Evolutionary conservation across 1,140 invertebrate genomes (phyloP), one percentile per base, ranked within the genome.

Genomic region (Drosophila sturtevanti): DNA sequence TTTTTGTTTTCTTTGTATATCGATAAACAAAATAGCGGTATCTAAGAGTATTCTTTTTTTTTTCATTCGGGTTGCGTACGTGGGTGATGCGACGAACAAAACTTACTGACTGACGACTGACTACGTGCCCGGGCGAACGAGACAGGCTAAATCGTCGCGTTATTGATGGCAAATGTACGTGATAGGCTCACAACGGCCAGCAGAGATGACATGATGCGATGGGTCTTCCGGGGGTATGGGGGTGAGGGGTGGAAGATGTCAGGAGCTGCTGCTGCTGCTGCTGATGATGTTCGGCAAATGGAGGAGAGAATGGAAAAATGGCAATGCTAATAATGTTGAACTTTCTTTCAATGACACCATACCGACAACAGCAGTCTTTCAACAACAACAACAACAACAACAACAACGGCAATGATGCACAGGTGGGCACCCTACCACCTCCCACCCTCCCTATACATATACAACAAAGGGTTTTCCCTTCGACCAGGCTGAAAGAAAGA

Each of bases 91-190:
- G 58, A 44, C 35, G 68, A 10, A 21, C 52, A 35, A 68, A 48
- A 48, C 41, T 48, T 48, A 48, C 41, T 21, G 16, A 48, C 16
- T 48, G 41, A 21, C 37, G 37, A 62, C 48, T 63, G 44, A 63
- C 66, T 81, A 87, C 82, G 82, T 86, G 82, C 78, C 66, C 82
- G 48, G 68, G 66, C 72, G 79, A 77, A 89, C 77, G 84, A 89
- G 84, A 87, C 84, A 87, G 89, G 84, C 89, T 87, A 89, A 87
- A 87, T 87, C 84, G 84, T 87, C 78, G 84, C 84, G 84, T 87
- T 87, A 87, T 87, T 87, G 84, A 87, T 87, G 84, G 84, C 84
- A 81, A 87, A 87, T 84, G 77, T 87, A 87, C 84, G 84, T 87
- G 84, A 89, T 87, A 89, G 84, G 84, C 84, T 87, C 84, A 87